These are phyloP conservation scores for Dryomyza anilis DNA, from an alignment of 2,888 invertebrate genomes.

Conservation along the genomic window DNA sequence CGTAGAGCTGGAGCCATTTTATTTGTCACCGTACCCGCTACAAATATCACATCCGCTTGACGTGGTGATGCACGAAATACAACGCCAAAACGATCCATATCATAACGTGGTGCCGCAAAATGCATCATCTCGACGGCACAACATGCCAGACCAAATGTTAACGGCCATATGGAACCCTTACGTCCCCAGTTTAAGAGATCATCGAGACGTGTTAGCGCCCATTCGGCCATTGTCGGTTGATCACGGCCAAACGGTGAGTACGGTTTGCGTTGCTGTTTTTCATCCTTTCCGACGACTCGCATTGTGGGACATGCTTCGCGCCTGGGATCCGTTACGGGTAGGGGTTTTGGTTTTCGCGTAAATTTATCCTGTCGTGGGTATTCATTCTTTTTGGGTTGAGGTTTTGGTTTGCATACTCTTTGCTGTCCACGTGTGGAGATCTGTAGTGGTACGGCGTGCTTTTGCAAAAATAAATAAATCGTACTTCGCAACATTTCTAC, in stretches of 20 bases:
- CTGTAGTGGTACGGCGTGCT: too few relatives aligned
- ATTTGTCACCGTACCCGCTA: constrained; percentile 96
- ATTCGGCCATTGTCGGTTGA: constrained; percentile 74
- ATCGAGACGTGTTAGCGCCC: constrained; percentile 83
- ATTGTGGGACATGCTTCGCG: too few relatives aligned
- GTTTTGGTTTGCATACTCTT: too few relatives aligned
- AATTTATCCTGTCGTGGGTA: too few relatives aligned
- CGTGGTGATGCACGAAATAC: constrained; percentile 96
- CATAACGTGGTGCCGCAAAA: constrained; percentile 95
- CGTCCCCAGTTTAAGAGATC: constrained; percentile 92
- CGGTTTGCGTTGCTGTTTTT: too few relatives aligned
- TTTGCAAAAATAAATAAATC: too few relatives aligned
- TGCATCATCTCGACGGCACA: constrained; percentile 99
- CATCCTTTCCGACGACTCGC: too few relatives aligned
- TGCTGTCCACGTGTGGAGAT: too few relatives aligned
- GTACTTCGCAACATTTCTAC: too few relatives aligned
- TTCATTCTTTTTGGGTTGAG: too few relatives aligned
- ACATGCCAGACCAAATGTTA: constrained; percentile 96
- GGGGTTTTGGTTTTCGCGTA: too few relatives aligned
- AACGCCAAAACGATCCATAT: constrained; percentile 98
- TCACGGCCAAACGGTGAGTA: constrained; percentile 57
- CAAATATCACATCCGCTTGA: constrained; percentile 94
- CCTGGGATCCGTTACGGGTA: too few relatives aligned
- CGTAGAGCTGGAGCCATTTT: constrained; percentile 98
- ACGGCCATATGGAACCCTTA: constrained; percentile 92